A percentile compares a stretch with the other conserved stretches of the same genome.
phyloP scores from a whole-genome alignment of 2,888 invertebrate species.

The Horisme vitalbata region DNA sequence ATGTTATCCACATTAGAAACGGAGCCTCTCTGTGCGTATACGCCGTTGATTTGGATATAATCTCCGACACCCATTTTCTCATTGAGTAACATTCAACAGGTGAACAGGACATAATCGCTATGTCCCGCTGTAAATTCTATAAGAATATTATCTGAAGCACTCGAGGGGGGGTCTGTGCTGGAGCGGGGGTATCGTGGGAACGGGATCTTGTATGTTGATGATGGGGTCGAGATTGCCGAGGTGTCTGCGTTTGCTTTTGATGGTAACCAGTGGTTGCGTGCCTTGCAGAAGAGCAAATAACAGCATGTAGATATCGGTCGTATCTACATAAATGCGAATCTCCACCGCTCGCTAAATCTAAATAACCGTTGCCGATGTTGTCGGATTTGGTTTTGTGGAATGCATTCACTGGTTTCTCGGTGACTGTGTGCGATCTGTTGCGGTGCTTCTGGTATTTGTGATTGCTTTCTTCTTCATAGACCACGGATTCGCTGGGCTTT shows the following conservation, averaged over 20 bases:
- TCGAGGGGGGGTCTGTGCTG: slow-evolving; percentile 54
- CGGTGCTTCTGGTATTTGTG: slow-evolving; percentile 72
- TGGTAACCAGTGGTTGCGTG: slow-evolving; percentile 76
- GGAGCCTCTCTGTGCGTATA: too few relatives aligned
- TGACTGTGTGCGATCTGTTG: slow-evolving; percentile 79
- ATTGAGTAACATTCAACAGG: slow-evolving; percentile 19
- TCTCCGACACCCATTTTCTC: too few relatives aligned
- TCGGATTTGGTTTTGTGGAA: slow-evolving; percentile 68
- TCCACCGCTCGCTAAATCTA: slow-evolving; percentile 84
- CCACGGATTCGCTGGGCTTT: slow-evolving; percentile 79
- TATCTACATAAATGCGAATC: slow-evolving; percentile 81
- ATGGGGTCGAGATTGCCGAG: slow-evolving; percentile 45
- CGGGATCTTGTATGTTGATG: slow-evolving; percentile 58
- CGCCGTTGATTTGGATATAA: too few relatives aligned
- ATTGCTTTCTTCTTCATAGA: slow-evolving; percentile 59
- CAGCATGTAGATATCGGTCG: slow-evolving; percentile 85
- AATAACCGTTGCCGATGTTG: slow-evolving; percentile 78
- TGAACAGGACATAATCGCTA: slow-evolving; percentile 52
- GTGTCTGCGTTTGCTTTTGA: slow-evolving; percentile 60
- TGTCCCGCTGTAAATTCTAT: slow-evolving; percentile 65
- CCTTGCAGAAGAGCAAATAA: slow-evolving; percentile 81
- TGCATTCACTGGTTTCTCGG: slow-evolving; percentile 68
- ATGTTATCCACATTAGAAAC: too few relatives aligned
- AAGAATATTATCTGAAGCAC: slow-evolving; percentile 78
- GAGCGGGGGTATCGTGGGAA: slow-evolving; percentile 65